Evolutionary conservation across 2,888 invertebrate genomes (phyloP), one percentile per base, ranked within the genome.

Genomic region (Acanthosoma haemorrhoidale): DNA sequence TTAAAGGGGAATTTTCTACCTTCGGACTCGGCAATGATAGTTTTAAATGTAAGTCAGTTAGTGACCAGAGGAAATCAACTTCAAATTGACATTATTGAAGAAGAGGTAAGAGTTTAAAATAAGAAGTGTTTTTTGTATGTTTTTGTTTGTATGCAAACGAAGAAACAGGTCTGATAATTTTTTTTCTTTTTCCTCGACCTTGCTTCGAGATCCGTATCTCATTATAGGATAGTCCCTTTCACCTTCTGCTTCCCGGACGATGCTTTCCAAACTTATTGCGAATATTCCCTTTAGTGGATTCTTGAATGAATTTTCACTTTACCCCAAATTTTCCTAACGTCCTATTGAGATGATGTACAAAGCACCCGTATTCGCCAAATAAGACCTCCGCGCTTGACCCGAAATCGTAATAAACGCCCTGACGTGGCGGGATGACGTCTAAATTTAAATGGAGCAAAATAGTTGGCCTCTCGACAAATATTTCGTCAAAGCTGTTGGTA

Each of bases 401-500:
- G 51, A 25, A 51, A 25, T 29, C n/a, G n/a, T 25, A 1, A 25
- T 5, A 51, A n/a, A 25, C n/a, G 25, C 13, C 1, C n/a, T 4
- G 21, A 25, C 25, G 51, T n/a, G 51, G n/a, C n/a, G n/a, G n/a
- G n/a, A 25, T 25, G 13, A n/a, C n/a, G n/a, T 51, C 51, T 51
- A 51, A 51, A 51, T 51, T n/a, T 51, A 25, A 51, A n/a, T 5
- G n/a, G 13, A 25, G n/a, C 25, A 51, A 25, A 25, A 43, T 51
- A 25, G 51, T 51, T 51, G 51, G 51, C 51, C 13, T 5, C 2
- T 2, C 29, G n/a, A 51, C 51, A 51, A 51, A 29, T 9, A 51
- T 51, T 51, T 51, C 51, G 51, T 51, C 51, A 51, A 51, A 51
- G 51, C 8, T 51, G 51, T 51, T 25, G 25, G 25, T 51, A 51